These are phyloP conservation scores for Odontamblyopus rebecca DNA, from an alignment of 2,797 vertebrate species.

Conservation along the genomic window DNA sequence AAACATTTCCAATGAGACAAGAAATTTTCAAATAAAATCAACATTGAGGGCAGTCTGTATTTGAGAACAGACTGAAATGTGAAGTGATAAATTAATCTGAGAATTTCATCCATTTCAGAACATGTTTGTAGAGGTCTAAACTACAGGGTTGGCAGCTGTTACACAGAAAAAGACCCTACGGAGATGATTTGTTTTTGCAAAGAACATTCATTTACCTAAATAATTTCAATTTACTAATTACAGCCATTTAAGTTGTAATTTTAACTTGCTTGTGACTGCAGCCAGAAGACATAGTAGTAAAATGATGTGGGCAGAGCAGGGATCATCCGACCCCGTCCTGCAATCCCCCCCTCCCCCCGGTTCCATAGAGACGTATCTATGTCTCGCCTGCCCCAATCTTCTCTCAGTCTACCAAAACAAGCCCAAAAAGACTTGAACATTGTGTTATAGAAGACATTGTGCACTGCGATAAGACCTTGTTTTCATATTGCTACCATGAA, in stretches of 20 bases:
- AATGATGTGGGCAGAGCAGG: not conserved
- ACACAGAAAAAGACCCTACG: not conserved
- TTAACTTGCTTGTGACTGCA: not conserved
- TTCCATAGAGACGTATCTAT: conserved; percentile 37
- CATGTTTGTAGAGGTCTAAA: too few relatives aligned
- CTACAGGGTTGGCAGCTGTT: not conserved
- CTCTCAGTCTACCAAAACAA: conserved; percentile 56
- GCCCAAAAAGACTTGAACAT: conserved; percentile 56
- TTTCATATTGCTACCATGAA: not conserved
- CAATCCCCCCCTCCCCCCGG: conserved; percentile 32
- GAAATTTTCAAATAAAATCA: too few relatives aligned
- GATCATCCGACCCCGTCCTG: conserved; percentile 11
- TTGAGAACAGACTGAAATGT: too few relatives aligned
- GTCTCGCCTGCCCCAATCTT: conserved; percentile 41
- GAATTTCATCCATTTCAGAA: too few relatives aligned
- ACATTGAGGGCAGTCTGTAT: too few relatives aligned
- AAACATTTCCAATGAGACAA: too few relatives aligned
- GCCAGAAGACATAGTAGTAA: not conserved
- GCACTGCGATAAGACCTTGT: conserved; percentile 16
- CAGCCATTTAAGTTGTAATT: not conserved
- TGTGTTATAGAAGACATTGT: conserved; percentile 40
- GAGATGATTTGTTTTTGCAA: not conserved
- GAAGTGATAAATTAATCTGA: too few relatives aligned
- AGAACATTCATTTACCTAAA: not conserved
- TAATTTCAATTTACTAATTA: not conserved